Conservation (phyloP, 1,140 invertebrate species). For the Halotydeus destructor region DNA sequence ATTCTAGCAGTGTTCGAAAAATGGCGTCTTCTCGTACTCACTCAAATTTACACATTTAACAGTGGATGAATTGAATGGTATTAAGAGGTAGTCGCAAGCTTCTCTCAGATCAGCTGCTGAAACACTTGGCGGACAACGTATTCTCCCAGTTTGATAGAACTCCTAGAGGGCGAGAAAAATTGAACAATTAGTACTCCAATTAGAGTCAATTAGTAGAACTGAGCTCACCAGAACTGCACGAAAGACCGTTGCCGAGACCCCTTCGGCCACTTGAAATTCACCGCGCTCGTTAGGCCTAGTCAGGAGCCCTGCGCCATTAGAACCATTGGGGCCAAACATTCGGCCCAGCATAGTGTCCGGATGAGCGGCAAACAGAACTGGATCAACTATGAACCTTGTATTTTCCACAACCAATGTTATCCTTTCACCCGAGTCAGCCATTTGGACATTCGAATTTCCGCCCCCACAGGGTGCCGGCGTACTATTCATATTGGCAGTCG, state of each 20-base stretch:
- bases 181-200: not conserved
- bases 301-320: slow-evolving; percentile 40
- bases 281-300: slow-evolving; percentile 81
- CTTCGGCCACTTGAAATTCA: slow-evolving; percentile 95
- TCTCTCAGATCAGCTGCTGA: slow-evolving; percentile 83
- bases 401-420: slow-evolving; percentile 84
- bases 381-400: slow-evolving; percentile 74
- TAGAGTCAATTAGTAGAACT: not conserved
- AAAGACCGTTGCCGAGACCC: slow-evolving; percentile 85
- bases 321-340: slow-evolving; percentile 55
- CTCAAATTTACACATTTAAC: slow-evolving; percentile 84
- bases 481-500: too few relatives aligned
- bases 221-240: slow-evolving; percentile 53
- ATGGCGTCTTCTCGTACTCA: too few relatives aligned
- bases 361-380: slow-evolving; percentile 65
- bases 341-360: slow-evolving; percentile 83
- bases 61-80: slow-evolving; percentile 90
- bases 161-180: slow-evolving; percentile 33
- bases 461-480: too few relatives aligned
- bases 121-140: slow-evolving; percentile 62
- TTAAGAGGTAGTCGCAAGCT: slow-evolving; percentile 92
- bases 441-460: too few relatives aligned
- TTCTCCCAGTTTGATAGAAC: slow-evolving; percentile 73
- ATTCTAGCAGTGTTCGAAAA: too few relatives aligned
- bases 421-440: slow-evolving; percentile 36